Percentiles rank a stretch among this genome's conserved stretches.
These are phyloP conservation scores for Empidonax alnorum DNA, from an alignment of 2,113 vertebrate species.

Conservation along the genomic window DNA sequence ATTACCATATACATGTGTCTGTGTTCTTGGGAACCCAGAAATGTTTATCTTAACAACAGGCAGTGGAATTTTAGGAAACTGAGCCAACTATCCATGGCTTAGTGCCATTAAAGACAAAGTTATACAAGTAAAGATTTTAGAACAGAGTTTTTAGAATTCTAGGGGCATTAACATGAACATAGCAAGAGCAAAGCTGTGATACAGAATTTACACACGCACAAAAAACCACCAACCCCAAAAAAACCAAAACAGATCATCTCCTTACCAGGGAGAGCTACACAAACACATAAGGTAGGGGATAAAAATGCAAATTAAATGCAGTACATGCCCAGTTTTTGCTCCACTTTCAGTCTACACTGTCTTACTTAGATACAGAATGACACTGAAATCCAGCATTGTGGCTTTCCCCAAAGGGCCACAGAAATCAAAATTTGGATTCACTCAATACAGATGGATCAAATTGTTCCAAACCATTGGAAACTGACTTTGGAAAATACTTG, in stretches of 20 bases:
- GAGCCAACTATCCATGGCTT: conserved; percentile 42
- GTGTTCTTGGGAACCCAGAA: conserved; percentile 51
- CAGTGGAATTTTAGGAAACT: conserved; percentile 38
- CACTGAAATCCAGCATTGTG: not conserved
- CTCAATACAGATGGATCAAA: not conserved
- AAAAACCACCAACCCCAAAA: not conserved
- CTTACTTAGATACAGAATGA: not conserved
- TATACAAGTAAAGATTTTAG: not conserved
- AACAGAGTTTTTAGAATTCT: not conserved
- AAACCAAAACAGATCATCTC: not conserved
- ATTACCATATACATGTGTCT: conserved; percentile 12
- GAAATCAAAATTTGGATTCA: not conserved
- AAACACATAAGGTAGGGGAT: not conserved
- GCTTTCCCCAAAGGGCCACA: not conserved
- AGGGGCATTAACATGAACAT: not conserved
- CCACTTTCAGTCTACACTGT: not conserved
- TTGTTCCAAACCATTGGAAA: not conserved
- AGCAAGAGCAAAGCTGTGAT: not conserved
- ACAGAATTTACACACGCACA: not conserved
- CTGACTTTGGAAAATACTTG: not conserved
- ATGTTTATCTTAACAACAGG: conserved; percentile 68
- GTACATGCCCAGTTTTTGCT: not conserved
- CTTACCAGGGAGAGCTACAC: not conserved
- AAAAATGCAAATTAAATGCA: not conserved
- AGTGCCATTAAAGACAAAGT: conserved; percentile 58